Evolutionary conservation across 2,797 vertebrate species (phyloP), one percentile per base, ranked within the genome.

Genomic region (Clamator glandarius): DNA sequence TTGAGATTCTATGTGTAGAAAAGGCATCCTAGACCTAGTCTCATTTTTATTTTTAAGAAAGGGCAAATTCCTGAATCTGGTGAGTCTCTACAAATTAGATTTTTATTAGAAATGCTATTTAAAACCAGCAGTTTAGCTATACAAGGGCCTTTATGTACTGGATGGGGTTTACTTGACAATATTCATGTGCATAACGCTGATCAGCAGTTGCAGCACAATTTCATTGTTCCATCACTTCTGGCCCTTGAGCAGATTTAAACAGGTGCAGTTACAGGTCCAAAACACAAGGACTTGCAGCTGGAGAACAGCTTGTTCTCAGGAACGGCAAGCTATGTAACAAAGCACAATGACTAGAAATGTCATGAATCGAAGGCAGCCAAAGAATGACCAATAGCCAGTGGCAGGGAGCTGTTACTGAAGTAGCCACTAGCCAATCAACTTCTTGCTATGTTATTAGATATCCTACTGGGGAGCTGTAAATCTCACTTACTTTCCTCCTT

Each of bases 161-260:
- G 26, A 46, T 20, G 63, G 67, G 7, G 29, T 87, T 87, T 78
- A 35, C 14, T 66, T 81, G 54, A 58, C 24, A 63, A 72, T 33
- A 59, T 72, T 81, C 15, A 7, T 42, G 15, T 0, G 0, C 1
- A 0, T 55, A 54, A 39, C 31, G 14, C 19, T 64, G 48, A 15
- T 36, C 14, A 12, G 35, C 20, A 31, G 7, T 39, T 70, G 25
- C 6, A 55, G 25, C 36, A 33, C 2, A 3, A 36, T 15, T 57
- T 61, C 25, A 18, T 11, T 25, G 5, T 33, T 70, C 7, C 50
- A 31, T 12, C 26, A 36, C 26, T 67, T 67, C 21, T 89, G 70
- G 57, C 24, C 9, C 77, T 78, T 58, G 12, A 81, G 39, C 50
- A 76, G 36, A 67, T 13, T 48, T 21, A 36, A 70, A 36, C 5